Evolutionary conservation across 1,140 invertebrate species (phyloP), one percentile per base, ranked within the genome.

Genomic region (Steinernema feltiae): DNA sequence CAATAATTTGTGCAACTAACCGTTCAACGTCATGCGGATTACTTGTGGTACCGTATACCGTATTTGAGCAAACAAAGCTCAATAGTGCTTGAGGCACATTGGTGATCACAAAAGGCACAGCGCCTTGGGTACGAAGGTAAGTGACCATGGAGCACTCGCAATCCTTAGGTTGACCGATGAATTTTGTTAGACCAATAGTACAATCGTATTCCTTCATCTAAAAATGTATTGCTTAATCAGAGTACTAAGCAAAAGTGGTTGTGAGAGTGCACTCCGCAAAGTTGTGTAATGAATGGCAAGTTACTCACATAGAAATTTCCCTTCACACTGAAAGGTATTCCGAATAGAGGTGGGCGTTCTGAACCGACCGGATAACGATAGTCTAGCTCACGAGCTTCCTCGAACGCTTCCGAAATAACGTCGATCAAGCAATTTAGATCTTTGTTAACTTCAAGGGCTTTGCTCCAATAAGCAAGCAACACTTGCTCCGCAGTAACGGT

Each of bases 91-190:
- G 89, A 3, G 89, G 88, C 0, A 89, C 81, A 77, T 89, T 89
- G 3, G 88, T 89, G 76, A 87, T 84, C 32, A 84, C 85, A 80
- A 89, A 89, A 0, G 88, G 88, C 29, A 89, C 78, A n/a, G 86
- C 87, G 27, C 88, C 88, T 27, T 82, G 77, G 29, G 78, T 72
- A 21, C 69, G 35, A 1, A 88, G 70, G 1, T 78, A 71, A 29
- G 78, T 72, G 15, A 89, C 86, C 63, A 88, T 30, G 3, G 80
- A 81, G 3, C 88, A 86, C 53, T 87, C 85, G 7, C 78, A 71
- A 1, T 24, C 48, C 1, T 82, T 79, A 7, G 88, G 87, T 15
- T 83, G 81, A 48, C 85, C 80, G 0, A 89, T 71, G 30, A 80
- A 84, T 73, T 85, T 85, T 2, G 85, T 81, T n/a, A 88, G 79